Conservation (phyloP, 2,113 vertebrate species). For the Strix uralensis region DNA sequence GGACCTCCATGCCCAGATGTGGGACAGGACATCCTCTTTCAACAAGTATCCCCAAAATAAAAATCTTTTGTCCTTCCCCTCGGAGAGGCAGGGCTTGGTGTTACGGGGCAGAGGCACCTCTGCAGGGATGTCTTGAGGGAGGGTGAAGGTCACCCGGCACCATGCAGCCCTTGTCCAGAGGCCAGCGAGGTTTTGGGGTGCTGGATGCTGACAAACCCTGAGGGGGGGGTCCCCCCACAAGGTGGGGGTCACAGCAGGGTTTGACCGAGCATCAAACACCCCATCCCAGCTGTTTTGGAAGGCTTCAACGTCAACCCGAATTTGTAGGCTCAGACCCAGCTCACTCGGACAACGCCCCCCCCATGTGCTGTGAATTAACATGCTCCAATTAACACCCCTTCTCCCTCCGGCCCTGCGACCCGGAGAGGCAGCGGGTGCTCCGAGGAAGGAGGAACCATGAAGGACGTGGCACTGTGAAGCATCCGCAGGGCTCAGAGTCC, state of each 20-base stretch:
- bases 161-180: neutral
- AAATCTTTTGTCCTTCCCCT: neutral
- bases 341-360: rapidly evolving
- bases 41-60: neutral
- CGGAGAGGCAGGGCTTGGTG: neutral
- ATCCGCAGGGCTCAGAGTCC: neutral
- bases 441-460: neutral
- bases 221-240: neutral
- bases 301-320: neutral
- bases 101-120: neutral
- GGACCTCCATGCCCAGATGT: rapidly evolving
- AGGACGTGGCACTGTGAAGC: neutral
- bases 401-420: neutral
- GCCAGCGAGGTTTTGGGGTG: neutral
- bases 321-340: neutral
- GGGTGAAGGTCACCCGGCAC: neutral
- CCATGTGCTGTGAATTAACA: rapidly evolving
- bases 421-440: neutral
- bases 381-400: neutral
- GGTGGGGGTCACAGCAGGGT: neutral
- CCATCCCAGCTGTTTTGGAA: rapidly evolving
- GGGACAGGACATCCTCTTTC: neutral
- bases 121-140: rapidly evolving
- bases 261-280: neutral
- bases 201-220: neutral